phyloP scores from a whole-genome alignment of 2,797 vertebrate species.

The Rhabdophis nuchalis region DNA sequence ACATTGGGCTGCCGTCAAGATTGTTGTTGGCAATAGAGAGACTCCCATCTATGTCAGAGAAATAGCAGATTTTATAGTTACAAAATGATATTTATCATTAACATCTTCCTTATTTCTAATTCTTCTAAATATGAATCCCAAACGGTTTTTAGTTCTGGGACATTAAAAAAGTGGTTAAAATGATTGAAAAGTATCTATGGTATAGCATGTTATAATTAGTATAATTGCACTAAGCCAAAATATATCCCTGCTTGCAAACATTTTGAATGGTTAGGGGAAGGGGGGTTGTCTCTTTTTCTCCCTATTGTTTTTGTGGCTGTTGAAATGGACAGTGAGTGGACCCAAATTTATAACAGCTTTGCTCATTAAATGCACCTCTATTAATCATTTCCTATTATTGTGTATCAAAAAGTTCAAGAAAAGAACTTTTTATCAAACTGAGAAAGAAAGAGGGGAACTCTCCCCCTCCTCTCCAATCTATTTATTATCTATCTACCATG shows the following conservation, averaged over 20 bases:
- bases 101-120: not conserved
- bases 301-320: not conserved
- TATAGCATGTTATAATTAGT: not conserved
- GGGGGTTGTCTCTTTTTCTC: not conserved
- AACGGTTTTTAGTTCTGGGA: not conserved
- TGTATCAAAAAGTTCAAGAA: conserved; percentile 9
- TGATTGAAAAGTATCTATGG: not conserved
- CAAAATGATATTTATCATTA: not conserved
- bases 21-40: not conserved
- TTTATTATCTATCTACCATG: not conserved
- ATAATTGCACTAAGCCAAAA: not conserved
- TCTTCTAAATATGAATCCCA: not conserved
- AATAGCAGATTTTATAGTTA: not conserved
- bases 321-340: conserved; percentile 14
- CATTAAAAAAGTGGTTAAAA: not conserved
- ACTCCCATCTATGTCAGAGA: not conserved
- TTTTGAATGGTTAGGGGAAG: not conserved
- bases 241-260: not conserved
- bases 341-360: not conserved
- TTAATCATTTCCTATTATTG: not conserved
- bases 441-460: not conserved
- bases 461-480: not conserved
- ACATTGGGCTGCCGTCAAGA: not conserved
- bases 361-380: not conserved
- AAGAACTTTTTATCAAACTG: conserved; percentile 20